These are phyloP conservation scores for Stenoptilia bipunctidactyla DNA, from an alignment of 2,888 invertebrate species.

Conservation along the genomic window DNA sequence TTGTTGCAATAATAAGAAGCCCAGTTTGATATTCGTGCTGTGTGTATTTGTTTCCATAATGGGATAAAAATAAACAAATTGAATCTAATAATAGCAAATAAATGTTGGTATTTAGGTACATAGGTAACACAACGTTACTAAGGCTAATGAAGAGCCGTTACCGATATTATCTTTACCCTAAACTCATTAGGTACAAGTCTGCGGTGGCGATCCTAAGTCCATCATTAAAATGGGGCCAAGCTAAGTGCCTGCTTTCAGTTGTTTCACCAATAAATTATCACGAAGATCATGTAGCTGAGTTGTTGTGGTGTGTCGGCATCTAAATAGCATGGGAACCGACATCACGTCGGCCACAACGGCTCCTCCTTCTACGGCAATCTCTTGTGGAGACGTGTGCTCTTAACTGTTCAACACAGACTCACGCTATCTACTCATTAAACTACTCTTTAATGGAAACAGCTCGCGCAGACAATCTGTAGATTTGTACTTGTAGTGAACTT, in stretches of 20 bases:
- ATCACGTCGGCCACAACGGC: constrained; percentile 1
- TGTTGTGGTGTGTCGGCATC: constrained; percentile 35
- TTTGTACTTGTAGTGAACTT: too few relatives aligned
- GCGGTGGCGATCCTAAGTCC: constrained; percentile 23
- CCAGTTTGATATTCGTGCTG: too few relatives aligned
- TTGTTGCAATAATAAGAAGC: background rate
- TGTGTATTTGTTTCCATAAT: too few relatives aligned
- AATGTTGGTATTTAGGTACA: too few relatives aligned
- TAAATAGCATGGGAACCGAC: constrained; percentile 45
- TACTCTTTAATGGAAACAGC: too few relatives aligned
- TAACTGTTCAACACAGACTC: background rate
- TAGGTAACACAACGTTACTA: too few relatives aligned
- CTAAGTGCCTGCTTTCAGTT: constrained; percentile 11
- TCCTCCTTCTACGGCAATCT: background rate
- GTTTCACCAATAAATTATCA: constrained; percentile 57
- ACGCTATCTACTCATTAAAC: constrained; percentile 1
- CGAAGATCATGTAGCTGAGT: constrained; percentile 55
- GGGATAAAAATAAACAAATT: too few relatives aligned
- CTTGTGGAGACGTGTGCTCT: background rate
- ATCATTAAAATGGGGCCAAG: constrained; percentile 31
- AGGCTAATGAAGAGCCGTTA: too few relatives aligned
- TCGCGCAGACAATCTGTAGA: too few relatives aligned
- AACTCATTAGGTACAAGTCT: constrained; percentile 8
- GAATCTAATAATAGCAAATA: too few relatives aligned
- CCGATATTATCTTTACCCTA: constrained; percentile 15